A percentile compares a stretch with the other conserved stretches of the same genome.
Evolutionary conservation across 2,888 invertebrate species (phyloP).

Genomic region (Andrena bicolor): DNA sequence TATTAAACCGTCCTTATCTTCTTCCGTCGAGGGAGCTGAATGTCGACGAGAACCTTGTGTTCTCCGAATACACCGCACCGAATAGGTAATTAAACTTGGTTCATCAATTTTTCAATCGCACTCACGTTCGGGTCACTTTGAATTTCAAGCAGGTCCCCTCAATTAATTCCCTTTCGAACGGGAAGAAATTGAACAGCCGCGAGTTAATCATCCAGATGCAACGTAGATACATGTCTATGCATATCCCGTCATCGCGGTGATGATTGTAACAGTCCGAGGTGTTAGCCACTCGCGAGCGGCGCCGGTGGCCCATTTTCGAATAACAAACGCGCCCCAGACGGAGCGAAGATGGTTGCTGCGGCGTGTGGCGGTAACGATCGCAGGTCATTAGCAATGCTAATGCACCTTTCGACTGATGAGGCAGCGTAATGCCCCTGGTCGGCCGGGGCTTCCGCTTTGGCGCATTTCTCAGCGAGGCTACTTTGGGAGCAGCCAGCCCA

Average conservation of each 20-base stretch:
- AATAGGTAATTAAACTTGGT: not conserved
- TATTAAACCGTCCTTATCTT: no score
- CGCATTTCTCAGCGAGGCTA: slow-evolving; percentile 72
- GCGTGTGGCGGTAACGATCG: slow-evolving; percentile 82
- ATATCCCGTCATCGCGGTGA: slow-evolving; percentile 27
- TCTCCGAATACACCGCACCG: not conserved
- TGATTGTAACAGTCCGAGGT: slow-evolving; percentile 29
- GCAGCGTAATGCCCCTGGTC: slow-evolving; percentile 76
- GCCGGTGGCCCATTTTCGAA: slow-evolving; percentile 63
- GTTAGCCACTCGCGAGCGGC: slow-evolving; percentile 20
- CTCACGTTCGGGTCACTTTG: not conserved
- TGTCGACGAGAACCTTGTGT: no score
- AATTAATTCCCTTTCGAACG: not conserved
- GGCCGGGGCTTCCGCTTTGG: slow-evolving; percentile 48
- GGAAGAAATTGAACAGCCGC: not conserved
- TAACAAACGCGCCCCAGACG: slow-evolving; percentile 58
- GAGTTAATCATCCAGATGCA: not conserved
- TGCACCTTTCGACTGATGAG: slow-evolving; percentile 83
- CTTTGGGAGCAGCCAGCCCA: slow-evolving; percentile 49
- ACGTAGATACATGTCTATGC: not conserved
- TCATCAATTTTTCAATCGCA: not conserved
- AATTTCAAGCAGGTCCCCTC: not conserved
- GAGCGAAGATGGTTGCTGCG: slow-evolving; percentile 64
- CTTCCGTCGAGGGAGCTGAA: no score
- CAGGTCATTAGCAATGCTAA: slow-evolving; percentile 84